Conservation (phyloP, 2,888 invertebrate species). For the Macrophya annulata region DNA sequence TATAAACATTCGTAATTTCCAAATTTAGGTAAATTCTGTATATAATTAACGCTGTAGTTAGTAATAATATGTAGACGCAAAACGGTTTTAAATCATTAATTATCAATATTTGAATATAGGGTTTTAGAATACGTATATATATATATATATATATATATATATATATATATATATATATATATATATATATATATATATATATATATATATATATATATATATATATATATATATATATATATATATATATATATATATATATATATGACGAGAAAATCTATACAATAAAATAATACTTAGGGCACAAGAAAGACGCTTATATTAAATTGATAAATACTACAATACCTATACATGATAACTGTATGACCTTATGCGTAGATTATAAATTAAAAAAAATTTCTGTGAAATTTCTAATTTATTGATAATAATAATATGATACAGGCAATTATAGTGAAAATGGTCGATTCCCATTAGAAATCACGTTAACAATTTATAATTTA, state of each 20-base stretch:
- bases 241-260: too few species aligned
- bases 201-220: too few species aligned
- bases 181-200: too few species aligned
- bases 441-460: not conserved
- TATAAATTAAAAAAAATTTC: slow-evolving; percentile 2
- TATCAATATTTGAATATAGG: slow-evolving; percentile 41
- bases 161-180: too few species aligned
- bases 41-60: slow-evolving; percentile 33
- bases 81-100: slow-evolving; percentile 38
- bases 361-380: slow-evolving; percentile 37
- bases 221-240: too few species aligned
- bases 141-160: too few species aligned
- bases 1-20: slow-evolving; percentile 20
- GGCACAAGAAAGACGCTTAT: slow-evolving; percentile 71
- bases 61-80: slow-evolving; percentile 15
- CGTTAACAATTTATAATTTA: not conserved
- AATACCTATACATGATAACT: slow-evolving; percentile 35
- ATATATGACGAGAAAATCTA: slow-evolving; percentile 57
- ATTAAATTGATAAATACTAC: slow-evolving; percentile 63
- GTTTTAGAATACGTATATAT: slow-evolving; percentile 41
- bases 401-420: slow-evolving; percentile 32
- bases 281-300: slow-evolving; percentile 69
- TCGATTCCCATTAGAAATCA: not conserved
- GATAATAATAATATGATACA: not conserved
- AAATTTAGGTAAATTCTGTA: slow-evolving; percentile 33